Percentiles rank a stretch among this genome's conserved stretches.
Evolutionary conservation across 2,888 invertebrate species (phyloP).

Genomic region (Lithophane ornitopus): DNA sequence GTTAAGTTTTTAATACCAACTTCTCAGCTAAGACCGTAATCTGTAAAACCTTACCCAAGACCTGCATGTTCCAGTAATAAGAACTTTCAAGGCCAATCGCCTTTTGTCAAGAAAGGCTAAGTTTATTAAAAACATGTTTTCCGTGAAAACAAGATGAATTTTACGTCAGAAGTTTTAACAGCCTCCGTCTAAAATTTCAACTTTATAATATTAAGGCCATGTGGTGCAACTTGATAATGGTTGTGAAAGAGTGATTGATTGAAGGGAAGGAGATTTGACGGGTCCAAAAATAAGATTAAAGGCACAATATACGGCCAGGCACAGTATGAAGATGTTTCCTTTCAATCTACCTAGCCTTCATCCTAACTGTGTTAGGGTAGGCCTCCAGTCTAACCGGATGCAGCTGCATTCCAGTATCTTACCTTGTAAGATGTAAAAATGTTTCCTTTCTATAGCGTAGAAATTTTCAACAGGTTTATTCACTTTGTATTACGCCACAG

Average conservation of each 20-base stretch:
- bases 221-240: not conserved
- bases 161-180: slow-evolving; percentile 35
- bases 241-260: slow-evolving; percentile 22
- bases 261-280: not conserved
- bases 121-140: slow-evolving; percentile 36
- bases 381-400: too few species aligned
- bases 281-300: not conserved
- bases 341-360: not conserved
- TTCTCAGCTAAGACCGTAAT: slow-evolving; percentile 45
- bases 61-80: slow-evolving; percentile 21
- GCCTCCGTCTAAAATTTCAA: slow-evolving; percentile 8
- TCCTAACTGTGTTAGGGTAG: too few species aligned
- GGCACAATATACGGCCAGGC: too few species aligned
- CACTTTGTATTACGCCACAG: not conserved
- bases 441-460: not conserved
- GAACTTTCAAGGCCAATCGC: slow-evolving; percentile 39
- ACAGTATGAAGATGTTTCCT: not conserved
- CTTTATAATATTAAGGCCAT: slow-evolving; percentile 17
- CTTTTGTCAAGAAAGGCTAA: slow-evolving; percentile 25
- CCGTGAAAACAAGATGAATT: slow-evolving; percentile 20
- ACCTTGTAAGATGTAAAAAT: not conserved
- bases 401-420: too few species aligned
- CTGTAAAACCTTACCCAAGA: slow-evolving; percentile 26
- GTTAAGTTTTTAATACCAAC: slow-evolving; percentile 44
- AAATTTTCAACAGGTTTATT: slow-evolving; percentile 27